Conservation (phyloP, 2,797 vertebrate species). For the Acanthurus leucopareius region DNA sequence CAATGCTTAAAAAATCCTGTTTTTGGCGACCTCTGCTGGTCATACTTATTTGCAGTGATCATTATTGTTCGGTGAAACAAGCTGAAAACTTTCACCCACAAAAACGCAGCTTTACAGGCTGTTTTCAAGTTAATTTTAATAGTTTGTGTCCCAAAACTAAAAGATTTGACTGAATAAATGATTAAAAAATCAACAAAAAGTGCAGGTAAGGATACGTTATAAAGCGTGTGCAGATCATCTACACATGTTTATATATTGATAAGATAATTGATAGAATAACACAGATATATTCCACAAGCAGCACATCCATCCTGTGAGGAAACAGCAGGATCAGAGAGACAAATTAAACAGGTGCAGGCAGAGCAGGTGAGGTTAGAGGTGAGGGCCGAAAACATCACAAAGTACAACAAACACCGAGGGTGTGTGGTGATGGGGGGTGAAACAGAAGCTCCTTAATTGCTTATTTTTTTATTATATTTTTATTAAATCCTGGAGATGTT, state of each 20-base stretch:
- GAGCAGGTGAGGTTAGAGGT: slow-evolving; percentile 71
- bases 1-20: too few species aligned
- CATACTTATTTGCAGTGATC: slow-evolving; percentile 1
- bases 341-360: slow-evolving; percentile 58
- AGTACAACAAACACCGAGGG: slow-evolving; percentile 56
- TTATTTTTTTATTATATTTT: too few species aligned
- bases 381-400: slow-evolving; percentile 66
- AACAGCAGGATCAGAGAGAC: slow-evolving; percentile 48
- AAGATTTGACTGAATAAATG: slow-evolving; percentile 13
- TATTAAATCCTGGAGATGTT: slow-evolving; percentile 45
- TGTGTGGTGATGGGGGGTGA: slow-evolving; percentile 38
- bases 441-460: slow-evolving; percentile 45
- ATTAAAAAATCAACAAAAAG: slow-evolving; percentile 40
- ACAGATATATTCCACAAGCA: slow-evolving; percentile 45
- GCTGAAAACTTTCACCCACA: neutral
- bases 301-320: slow-evolving; percentile 44
- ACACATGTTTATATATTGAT: slow-evolving; percentile 24
- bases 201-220: slow-evolving; percentile 39
- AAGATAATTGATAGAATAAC: neutral
- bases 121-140: neutral
- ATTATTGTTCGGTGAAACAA: neutral
- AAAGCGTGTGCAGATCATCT: slow-evolving; percentile 36
- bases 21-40: neutral
- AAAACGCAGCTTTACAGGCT: neutral
- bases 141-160: neutral